Conservation (phyloP, 2,113 vertebrate species). For the Festucalex cinctus region DNA sequence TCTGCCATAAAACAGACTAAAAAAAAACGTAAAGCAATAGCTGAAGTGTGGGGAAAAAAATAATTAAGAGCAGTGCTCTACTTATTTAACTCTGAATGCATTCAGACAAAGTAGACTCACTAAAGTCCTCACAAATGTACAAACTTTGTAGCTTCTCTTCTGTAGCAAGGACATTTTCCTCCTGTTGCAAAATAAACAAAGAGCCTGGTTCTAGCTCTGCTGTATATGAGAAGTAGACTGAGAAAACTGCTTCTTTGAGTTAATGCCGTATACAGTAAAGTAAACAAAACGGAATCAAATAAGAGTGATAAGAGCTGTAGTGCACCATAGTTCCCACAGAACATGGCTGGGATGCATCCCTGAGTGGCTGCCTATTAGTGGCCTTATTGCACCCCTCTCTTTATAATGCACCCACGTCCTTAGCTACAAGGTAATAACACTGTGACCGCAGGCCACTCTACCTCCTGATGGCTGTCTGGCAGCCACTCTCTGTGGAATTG, state of each 20-base stretch:
- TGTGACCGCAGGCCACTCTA: constrained; percentile 41
- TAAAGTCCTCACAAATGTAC: neutral
- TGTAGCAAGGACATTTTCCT: neutral
- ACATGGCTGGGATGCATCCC: constrained; percentile 10
- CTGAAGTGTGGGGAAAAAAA: neutral
- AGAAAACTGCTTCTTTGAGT: neutral
- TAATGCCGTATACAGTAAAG: neutral
- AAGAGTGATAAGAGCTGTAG: constrained; percentile 5
- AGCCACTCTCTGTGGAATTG: constrained; percentile 53
- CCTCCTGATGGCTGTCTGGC: constrained; percentile 50
- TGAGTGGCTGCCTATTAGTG: constrained; percentile 17
- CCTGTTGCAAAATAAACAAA: neutral
- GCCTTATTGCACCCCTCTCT: constrained; percentile 21
- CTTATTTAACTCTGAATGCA: neutral
- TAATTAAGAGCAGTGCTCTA: neutral
- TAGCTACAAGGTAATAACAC: constrained; percentile 44
- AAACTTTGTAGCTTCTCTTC: neutral
- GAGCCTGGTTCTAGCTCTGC: too few species aligned
- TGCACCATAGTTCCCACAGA: constrained; percentile 3
- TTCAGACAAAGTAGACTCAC: neutral
- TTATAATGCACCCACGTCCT: constrained; percentile 53
- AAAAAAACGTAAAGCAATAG: neutral
- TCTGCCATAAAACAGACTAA: neutral
- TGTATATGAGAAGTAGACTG: neutral
- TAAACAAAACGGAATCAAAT: constrained; percentile 4